phyloP scores from a whole-genome alignment of 2,113 vertebrate genomes.

The Passer montanus region DNA sequence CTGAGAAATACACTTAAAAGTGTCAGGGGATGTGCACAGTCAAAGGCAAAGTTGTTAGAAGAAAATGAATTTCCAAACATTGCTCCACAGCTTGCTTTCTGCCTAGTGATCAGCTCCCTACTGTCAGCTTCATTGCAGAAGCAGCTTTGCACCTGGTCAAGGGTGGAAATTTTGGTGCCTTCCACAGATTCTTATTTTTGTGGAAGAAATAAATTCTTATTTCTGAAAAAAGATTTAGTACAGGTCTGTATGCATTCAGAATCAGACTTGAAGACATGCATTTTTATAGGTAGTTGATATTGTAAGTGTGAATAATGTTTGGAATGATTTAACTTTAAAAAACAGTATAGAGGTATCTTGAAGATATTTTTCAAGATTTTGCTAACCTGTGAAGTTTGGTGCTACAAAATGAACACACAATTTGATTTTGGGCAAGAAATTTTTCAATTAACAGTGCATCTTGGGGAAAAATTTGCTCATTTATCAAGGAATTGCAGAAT shows the following conservation, averaged over 20 bases:
- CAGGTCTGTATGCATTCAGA: not conserved
- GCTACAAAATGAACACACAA: fast-evolving
- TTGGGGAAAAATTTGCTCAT: not conserved
- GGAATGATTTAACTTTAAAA: not conserved
- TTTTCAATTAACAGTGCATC: not conserved
- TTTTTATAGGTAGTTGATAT: not conserved
- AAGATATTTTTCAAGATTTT: not conserved
- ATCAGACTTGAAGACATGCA: not conserved
- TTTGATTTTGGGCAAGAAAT: not conserved
- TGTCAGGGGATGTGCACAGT: not conserved
- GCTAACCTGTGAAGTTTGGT: not conserved
- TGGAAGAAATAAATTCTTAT: no score
- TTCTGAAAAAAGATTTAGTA: not conserved
- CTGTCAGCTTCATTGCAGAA: not conserved
- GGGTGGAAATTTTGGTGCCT: not conserved
- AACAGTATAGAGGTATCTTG: fast-evolving
- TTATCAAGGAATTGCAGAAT: not conserved
- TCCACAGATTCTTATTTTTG: not conserved
- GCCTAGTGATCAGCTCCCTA: not conserved
- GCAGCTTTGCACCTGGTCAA: not conserved
- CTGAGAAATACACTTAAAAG: not conserved
- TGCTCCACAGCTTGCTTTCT: not conserved
- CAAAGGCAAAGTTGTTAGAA: not conserved
- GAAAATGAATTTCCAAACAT: not conserved
- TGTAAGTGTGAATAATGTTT: not conserved